These are phyloP conservation scores for Phodopus roborovskii DNA, from an alignment of 2,113 vertebrate species.

Conservation along the genomic window DNA sequence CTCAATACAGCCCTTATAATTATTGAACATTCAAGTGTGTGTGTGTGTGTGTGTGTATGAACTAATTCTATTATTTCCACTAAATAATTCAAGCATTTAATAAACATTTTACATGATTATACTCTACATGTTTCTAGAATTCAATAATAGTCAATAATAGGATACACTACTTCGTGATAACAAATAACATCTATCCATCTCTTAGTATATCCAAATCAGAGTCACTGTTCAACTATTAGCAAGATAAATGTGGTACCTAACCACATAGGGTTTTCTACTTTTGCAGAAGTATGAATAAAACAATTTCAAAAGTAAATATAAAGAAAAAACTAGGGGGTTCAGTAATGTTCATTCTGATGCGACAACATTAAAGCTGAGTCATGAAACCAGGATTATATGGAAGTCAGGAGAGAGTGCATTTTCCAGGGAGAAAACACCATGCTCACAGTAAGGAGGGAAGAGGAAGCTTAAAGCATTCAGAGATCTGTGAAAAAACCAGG, in stretches of 20 bases:
- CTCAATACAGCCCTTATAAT: not conserved
- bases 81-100: not conserved
- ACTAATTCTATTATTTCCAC: not conserved
- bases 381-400: not conserved
- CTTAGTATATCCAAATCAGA: not conserved
- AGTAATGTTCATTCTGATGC: not conserved
- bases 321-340: not conserved
- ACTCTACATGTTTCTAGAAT: not conserved
- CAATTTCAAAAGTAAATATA: not conserved
- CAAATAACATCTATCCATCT: not conserved
- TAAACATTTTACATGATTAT: not conserved
- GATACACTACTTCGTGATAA: not conserved
- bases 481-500: not conserved
- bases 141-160: not conserved
- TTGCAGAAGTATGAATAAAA: not conserved
- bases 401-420: not conserved
- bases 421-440: not conserved
- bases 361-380: not conserved
- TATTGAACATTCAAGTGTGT: no score
- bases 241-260: not conserved
- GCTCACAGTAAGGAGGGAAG: not conserved
- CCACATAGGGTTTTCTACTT: not conserved
- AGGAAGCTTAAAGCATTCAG: accelerated
- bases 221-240: not conserved
- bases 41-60: not conserved